These are phyloP conservation scores for Macropus fuliginosus DNA, from an alignment of 2,797 vertebrate species.

Conservation along the genomic window DNA sequence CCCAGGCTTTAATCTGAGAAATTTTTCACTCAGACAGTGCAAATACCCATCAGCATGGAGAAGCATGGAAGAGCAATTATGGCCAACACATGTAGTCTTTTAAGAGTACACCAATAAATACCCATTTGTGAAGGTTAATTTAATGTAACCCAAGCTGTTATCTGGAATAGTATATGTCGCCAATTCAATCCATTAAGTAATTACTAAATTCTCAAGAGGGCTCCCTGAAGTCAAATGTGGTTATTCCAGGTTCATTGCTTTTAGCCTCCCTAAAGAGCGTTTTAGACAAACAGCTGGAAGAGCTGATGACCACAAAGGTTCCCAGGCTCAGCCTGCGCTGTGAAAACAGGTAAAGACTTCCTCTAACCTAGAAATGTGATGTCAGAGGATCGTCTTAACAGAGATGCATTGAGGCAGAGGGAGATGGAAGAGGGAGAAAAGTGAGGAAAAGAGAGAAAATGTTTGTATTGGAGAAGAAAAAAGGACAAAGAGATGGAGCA, in stretches of 20 bases:
- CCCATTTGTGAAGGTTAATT: conserved; percentile 87
- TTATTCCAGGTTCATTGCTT: conserved; percentile 87
- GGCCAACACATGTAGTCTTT: conserved; percentile 80
- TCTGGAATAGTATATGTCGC: conserved; percentile 84
- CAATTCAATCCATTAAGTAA: conserved; percentile 86
- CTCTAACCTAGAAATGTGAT: conserved; percentile 66
- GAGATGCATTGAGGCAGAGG: conserved; percentile 54
- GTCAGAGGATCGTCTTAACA: conserved; percentile 59
- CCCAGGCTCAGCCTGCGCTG: conserved; percentile 72
- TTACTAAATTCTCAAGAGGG: conserved; percentile 83
- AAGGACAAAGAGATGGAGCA: conserved; percentile 18
- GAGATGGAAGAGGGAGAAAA: background rate
- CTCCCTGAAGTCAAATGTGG: conserved; percentile 83
- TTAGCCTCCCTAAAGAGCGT: conserved; percentile 81
- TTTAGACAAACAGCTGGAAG: conserved; percentile 84
- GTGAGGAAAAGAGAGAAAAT: background rate
- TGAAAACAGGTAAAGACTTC: conserved; percentile 82
- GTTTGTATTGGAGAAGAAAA: background rate
- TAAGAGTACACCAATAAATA: conserved; percentile 87
- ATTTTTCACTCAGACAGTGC: conserved; percentile 81
- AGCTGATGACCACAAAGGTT: conserved; percentile 75
- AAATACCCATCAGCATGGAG: conserved; percentile 79
- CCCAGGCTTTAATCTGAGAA: conserved; percentile 83
- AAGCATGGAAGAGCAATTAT: conserved; percentile 82
- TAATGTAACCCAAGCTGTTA: conserved; percentile 89